Evolutionary conservation across 1,140 invertebrate genomes (phyloP).

Genomic region (Spodoptera frugiperda): DNA sequence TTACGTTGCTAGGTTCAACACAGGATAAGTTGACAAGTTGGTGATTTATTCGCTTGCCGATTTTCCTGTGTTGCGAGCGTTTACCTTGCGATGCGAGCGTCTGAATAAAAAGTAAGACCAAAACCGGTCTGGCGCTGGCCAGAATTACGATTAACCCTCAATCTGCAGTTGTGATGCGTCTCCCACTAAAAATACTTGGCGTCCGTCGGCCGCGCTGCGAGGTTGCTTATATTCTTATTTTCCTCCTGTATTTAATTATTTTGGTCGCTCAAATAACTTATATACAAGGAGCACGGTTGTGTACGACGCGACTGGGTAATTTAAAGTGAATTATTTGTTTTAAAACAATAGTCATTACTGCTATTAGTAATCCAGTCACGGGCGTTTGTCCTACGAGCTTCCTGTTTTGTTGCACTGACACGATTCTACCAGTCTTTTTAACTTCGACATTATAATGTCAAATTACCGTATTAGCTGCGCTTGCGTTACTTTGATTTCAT

Average conservation of each 20-base stretch:
- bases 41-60: constrained; percentile 63
- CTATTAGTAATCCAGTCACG: constrained; percentile 71
- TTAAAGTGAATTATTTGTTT: constrained; percentile 14
- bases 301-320: constrained; percentile 39
- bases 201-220: constrained; percentile 53
- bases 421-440: constrained; percentile 60
- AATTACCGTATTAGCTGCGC: constrained; percentile 36
- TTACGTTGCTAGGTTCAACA: constrained; percentile 19
- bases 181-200: constrained; percentile 74
- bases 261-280: constrained; percentile 25
- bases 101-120: constrained; percentile 61
- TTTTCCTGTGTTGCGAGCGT: constrained; percentile 62
- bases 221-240: constrained; percentile 51
- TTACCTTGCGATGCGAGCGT: constrained; percentile 62
- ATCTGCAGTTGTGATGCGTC: constrained; percentile 68
- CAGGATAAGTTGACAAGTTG: constrained; percentile 8
- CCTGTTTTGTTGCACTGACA: constrained; percentile 70
- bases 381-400: constrained; percentile 68
- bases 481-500: background rate
- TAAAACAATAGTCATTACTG: constrained; percentile 60
- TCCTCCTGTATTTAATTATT: constrained; percentile 28
- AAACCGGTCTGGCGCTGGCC: constrained; percentile 77
- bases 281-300: constrained; percentile 24
- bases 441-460: constrained; percentile 62
- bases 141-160: constrained; percentile 80